A percentile compares a stretch with the other conserved stretches of the same genome.
Evolutionary conservation across 2,113 vertebrate genomes (phyloP).

Genomic region (Bufo gargarizans): DNA sequence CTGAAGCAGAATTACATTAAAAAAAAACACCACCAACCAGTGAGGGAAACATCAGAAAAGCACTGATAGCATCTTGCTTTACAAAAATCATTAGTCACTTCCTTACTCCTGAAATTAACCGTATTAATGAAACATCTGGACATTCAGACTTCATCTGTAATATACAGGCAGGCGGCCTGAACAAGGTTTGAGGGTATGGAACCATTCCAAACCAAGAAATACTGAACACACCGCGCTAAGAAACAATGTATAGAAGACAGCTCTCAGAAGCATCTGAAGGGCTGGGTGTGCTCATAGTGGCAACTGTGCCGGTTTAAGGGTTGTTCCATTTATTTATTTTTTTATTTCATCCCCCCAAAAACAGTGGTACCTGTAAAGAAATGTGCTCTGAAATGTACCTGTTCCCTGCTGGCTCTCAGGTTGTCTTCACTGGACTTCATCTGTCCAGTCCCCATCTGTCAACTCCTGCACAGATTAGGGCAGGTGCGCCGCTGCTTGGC

Average conservation of each 20-base stretch:
- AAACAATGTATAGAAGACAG: not conserved
- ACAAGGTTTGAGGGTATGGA: not conserved
- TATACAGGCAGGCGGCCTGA: not conserved
- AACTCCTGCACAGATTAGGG: too few relatives aligned
- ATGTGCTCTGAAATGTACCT: too few relatives aligned
- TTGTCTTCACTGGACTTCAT: too few relatives aligned
- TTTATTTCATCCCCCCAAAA: too few relatives aligned
- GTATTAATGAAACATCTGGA: conserved; percentile 1
- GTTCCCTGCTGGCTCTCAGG: too few relatives aligned
- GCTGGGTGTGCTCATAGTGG: too few relatives aligned
- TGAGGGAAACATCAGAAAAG: not conserved
- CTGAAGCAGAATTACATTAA: not conserved
- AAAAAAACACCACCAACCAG: not conserved
- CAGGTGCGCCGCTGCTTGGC: too few relatives aligned
- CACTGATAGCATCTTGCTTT: not conserved
- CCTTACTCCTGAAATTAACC: not conserved
- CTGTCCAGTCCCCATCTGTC: too few relatives aligned
- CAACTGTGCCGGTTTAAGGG: too few relatives aligned
- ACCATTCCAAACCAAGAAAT: not conserved
- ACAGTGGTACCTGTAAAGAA: too few relatives aligned
- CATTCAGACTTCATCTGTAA: not conserved
- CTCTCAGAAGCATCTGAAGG: too few relatives aligned
- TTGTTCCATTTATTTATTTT: too few relatives aligned
- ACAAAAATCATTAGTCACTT: not conserved
- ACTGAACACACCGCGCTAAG: not conserved